These are phyloP conservation scores for Netelia melanura DNA, from an alignment of 2,888 invertebrate genomes.

Conservation along the genomic window DNA sequence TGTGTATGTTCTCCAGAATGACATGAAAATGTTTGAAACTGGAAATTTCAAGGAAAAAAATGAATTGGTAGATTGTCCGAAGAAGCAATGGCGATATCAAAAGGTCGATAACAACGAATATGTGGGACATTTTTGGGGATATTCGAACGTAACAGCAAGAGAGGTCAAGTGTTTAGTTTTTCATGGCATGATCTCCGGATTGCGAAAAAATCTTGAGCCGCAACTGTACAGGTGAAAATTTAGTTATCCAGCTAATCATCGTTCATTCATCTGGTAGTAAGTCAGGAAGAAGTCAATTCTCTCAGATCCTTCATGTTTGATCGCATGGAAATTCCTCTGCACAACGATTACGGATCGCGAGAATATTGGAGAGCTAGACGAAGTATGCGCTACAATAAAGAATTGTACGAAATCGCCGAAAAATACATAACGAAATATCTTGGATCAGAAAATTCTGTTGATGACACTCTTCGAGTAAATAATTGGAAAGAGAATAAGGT, in stretches of 20 bases:
- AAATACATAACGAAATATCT: slow-evolving; percentile 88
- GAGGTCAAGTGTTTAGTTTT: slow-evolving; percentile 92
- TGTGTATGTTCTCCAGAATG: slow-evolving; percentile 94
- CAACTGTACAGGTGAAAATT: slow-evolving; percentile 83
- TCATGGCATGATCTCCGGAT: slow-evolving; percentile 91
- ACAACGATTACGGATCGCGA: slow-evolving; percentile 93
- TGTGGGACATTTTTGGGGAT: slow-evolving; percentile 90
- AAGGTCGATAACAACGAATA: slow-evolving; percentile 83
- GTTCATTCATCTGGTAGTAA: slow-evolving; percentile 11
- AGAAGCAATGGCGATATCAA: slow-evolving; percentile 73
- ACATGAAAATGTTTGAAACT: slow-evolving; percentile 92
- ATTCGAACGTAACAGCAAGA: slow-evolving; percentile 88
- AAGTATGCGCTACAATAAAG: slow-evolving; percentile 95
- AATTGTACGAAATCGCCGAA: slow-evolving; percentile 89
- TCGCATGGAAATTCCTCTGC: slow-evolving; percentile 94
- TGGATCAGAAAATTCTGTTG: slow-evolving; percentile 88
- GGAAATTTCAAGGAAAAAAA: slow-evolving; percentile 94
- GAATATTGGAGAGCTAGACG: slow-evolving; percentile 94
- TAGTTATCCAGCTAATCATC: background rate
- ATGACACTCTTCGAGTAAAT: slow-evolving; percentile 87
- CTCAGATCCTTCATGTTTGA: slow-evolving; percentile 89
- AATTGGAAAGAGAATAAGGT: slow-evolving; percentile 89
- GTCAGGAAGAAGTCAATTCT: slow-evolving; percentile 49
- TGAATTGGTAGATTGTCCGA: slow-evolving; percentile 87
- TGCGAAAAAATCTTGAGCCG: slow-evolving; percentile 88